phyloP scores from a whole-genome alignment of 2,113 vertebrate species.

The Mormyrus iriodes region DNA sequence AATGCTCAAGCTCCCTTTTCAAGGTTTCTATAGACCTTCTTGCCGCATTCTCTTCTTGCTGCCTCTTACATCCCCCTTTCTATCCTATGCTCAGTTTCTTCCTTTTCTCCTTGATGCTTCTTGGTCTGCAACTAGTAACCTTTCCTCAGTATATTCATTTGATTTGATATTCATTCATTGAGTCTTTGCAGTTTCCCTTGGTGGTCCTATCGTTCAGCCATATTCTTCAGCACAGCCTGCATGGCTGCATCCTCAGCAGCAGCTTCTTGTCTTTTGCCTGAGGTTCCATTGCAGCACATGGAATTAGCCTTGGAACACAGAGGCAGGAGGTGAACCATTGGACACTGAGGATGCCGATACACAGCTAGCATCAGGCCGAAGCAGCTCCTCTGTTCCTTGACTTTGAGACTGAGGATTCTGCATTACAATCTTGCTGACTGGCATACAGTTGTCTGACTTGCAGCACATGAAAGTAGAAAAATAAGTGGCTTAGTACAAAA shows the following conservation, averaged over 20 bases:
- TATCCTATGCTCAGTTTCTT: conserved; percentile 9
- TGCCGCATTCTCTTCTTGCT: conserved; percentile 21
- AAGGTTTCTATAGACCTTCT: conserved; percentile 20
- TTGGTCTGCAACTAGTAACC: conserved; percentile 21
- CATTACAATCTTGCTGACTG: conserved; percentile 4
- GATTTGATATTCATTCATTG: too few relatives aligned
- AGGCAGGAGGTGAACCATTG: not conserved
- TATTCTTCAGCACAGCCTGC: conserved; percentile 17
- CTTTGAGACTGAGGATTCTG: conserved; percentile 2
- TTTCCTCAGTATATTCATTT: conserved; percentile 22
- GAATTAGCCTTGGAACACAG: not conserved
- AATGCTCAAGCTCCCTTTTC: conserved; percentile 19
- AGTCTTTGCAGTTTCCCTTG: conserved; percentile 17
- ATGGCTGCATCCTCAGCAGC: conserved; percentile 21
- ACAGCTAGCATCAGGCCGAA: not conserved
- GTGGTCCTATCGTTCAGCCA: conserved; percentile 21
- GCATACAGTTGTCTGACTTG: not conserved
- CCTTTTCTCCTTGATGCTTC: conserved; percentile 23
- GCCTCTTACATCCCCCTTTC: conserved; percentile 20
- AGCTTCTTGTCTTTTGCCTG: conserved; percentile 1
- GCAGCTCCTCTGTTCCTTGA: not conserved
- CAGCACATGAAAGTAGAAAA: not conserved
- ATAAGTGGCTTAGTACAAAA: not conserved
- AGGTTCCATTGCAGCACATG: not conserved
- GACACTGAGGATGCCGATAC: not conserved